Evolutionary conservation across 2,797 vertebrate genomes (phyloP).

Genomic region (Phoebastria nigripes): DNA sequence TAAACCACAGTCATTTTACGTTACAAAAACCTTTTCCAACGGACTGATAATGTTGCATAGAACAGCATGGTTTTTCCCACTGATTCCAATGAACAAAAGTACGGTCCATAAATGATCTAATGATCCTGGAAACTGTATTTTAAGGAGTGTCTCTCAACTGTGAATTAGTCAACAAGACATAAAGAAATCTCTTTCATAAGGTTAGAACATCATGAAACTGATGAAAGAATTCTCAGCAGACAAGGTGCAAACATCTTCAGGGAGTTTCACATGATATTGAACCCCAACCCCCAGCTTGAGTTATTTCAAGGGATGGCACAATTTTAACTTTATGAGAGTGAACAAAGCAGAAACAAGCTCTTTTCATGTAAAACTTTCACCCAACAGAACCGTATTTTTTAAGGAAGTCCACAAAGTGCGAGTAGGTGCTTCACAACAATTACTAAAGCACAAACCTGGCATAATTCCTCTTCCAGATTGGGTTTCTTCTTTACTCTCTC

Average conservation of each 20-base stretch:
- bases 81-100: not conserved
- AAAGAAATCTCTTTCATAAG: not conserved
- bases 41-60: not conserved
- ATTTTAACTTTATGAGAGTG: not conserved
- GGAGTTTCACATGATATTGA: not conserved
- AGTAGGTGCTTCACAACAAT: not conserved
- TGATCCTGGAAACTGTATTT: not conserved
- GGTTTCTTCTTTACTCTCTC: not conserved
- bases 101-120: not conserved
- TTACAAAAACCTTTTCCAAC: not conserved
- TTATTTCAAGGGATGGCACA: not conserved
- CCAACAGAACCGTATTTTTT: not conserved
- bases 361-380: not conserved
- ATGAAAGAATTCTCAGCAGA: not conserved
- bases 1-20: not conserved
- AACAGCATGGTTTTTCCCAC: not conserved
- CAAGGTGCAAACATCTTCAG: not conserved
- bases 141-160: not conserved
- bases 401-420: rapidly evolving
- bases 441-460: not conserved
- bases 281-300: not conserved
- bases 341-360: not conserved
- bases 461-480: not conserved
- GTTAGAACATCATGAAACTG: not conserved
- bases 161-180: not conserved